Percentiles rank a stretch among this genome's conserved stretches.
Conservation (phyloP, 1,140 invertebrate genomes). For the Ganaspis sp. region DNA sequence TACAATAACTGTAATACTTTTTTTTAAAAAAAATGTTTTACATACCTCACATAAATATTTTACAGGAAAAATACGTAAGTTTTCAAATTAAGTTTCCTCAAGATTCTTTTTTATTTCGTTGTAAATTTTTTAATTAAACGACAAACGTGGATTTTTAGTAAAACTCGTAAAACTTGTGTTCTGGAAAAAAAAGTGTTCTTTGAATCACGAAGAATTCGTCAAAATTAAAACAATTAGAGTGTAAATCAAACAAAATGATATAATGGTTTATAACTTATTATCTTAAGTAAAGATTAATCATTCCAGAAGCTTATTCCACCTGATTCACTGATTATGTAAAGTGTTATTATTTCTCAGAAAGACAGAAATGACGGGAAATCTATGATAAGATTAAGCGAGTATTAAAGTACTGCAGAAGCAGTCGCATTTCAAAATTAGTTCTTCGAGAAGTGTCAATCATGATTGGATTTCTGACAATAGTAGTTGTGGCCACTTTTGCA, state of each 20-base stretch:
- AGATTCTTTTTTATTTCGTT: no score
- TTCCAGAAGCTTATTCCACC: not conserved
- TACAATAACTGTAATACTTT: no score
- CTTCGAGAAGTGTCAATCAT: not conserved
- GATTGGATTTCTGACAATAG: conserved; percentile 7
- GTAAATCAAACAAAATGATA: not conserved
- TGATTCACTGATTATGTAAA: conserved; percentile 25
- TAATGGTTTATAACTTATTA: not conserved
- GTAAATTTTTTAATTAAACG: no score
- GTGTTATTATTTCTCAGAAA: not conserved
- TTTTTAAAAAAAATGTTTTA: no score
- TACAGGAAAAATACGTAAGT: no score
- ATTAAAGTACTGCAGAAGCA: not conserved
- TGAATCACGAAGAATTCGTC: no score
- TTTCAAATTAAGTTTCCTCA: no score
- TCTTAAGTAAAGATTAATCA: not conserved
- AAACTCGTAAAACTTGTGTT: no score
- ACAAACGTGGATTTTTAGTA: no score
- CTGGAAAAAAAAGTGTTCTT: no score
- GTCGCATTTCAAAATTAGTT: not conserved
- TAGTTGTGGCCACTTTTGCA: not conserved
- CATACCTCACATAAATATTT: no score
- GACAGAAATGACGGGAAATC: not conserved
- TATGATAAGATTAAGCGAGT: conserved; percentile 4
- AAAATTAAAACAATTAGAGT: no score